A percentile compares a stretch with the other conserved stretches of the same genome.
These are phyloP conservation scores for Megalops cyprinoides DNA, from an alignment of 2,797 vertebrate species.

Conservation along the genomic window DNA sequence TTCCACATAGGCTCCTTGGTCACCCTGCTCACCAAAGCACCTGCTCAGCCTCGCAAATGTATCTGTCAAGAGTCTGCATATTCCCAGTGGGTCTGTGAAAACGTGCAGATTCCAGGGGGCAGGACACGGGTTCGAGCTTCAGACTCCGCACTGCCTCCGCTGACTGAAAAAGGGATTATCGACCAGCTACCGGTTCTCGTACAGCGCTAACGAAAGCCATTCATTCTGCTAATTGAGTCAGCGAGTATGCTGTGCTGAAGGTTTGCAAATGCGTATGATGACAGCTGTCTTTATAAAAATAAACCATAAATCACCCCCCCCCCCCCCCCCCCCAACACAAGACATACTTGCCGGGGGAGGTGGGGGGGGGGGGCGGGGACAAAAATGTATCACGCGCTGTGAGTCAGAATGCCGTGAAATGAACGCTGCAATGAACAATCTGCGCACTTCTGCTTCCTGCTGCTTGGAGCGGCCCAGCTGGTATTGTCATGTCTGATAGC, in stretches of 20 bases:
- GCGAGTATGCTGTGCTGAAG: slow-evolving; percentile 42
- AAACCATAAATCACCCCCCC: slow-evolving; percentile 60
- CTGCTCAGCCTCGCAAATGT: slow-evolving; percentile 66
- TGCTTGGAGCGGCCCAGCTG: slow-evolving; percentile 76
- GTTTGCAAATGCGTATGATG: slow-evolving; percentile 64
- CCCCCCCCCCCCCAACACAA: slow-evolving; percentile 39
- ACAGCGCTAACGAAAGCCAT: slow-evolving; percentile 48
- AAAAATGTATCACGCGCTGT: slow-evolving; percentile 55
- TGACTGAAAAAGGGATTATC: neutral
- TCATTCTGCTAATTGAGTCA: slow-evolving; percentile 51
- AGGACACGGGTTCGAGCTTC: slow-evolving; percentile 13
- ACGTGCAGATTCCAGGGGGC: slow-evolving; percentile 14
- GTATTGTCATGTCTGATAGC: slow-evolving; percentile 80
- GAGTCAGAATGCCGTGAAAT: slow-evolving; percentile 63
- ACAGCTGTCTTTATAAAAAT: slow-evolving; percentile 77
- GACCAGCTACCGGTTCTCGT: neutral
- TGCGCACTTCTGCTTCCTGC: slow-evolving; percentile 41
- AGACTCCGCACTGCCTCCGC: slow-evolving; percentile 2
- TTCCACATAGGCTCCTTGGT: slow-evolving; percentile 50
- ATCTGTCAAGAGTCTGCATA: slow-evolving; percentile 63
- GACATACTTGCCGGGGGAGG: neutral
- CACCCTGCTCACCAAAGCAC: slow-evolving; percentile 66
- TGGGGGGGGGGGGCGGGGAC: neutral
- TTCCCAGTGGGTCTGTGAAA: slow-evolving; percentile 54
- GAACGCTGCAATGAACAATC: slow-evolving; percentile 58